Evolutionary conservation across 1,140 invertebrate genomes (phyloP), one percentile per base, ranked within the genome.

Genomic region (Temnothorax longispinosus): DNA sequence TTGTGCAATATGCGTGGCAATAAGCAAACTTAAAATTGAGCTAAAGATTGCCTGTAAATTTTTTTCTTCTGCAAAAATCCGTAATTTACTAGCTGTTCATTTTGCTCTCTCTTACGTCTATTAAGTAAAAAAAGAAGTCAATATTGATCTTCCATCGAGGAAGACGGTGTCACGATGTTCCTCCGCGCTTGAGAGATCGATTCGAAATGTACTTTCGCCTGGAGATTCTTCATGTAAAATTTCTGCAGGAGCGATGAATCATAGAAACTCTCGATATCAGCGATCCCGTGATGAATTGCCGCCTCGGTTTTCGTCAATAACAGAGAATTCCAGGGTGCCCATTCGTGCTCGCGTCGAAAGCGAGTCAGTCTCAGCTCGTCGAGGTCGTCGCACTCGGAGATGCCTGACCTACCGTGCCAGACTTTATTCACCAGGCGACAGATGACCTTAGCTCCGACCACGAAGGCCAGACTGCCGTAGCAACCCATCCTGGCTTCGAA

Each of bases 301-400:
- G 96, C 96, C 93, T 97, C 97, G 75, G 96, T 95, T 3, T 95
- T 94, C 0, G 97, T 97, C 0, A 97, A 93, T 6, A 97, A 89
- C 60, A 97, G 96, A 87, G 96, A 97, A 89, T 97, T 97, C 97
- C 97, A 97, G 1, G 97, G 97, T 1, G 97, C 96, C 97, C 97
- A 97, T 52, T 96, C 96, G 38, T 95, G 91, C 4, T 96, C 92
- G 1, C 94, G 94, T 47, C 96, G 94, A 95, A 97, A 97, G 13
- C 97, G 94, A 69, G 95, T 96, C 38, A 97, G 87, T 15, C 96
- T 94, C 85, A 97, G 91, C 69, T 96, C 94, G 2, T 96, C 96
- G 8, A 97, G 92, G 82, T 97, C 96, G 52, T 93, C 94, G 87
- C 95, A 96, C 89, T 97, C 97, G 21, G 96, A 97, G 56, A 97